Evolutionary conservation across 2,888 invertebrate species (phyloP).

Genomic region (Acleris emargana): DNA sequence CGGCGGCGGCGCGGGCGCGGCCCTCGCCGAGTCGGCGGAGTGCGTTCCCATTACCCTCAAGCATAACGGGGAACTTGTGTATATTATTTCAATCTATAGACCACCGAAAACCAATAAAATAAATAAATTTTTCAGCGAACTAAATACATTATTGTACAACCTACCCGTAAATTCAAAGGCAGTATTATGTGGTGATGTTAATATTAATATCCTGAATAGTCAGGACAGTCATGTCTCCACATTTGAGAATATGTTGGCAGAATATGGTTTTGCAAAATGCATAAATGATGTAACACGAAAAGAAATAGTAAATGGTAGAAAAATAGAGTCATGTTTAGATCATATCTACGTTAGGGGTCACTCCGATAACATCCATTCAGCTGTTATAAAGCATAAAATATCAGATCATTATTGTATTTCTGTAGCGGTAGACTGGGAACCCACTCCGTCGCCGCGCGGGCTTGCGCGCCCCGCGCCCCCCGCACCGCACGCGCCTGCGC

Average conservation of each 20-base stretch:
- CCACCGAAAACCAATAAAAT: slow-evolving; percentile 17
- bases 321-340: slow-evolving; percentile 31
- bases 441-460: too few relatives aligned
- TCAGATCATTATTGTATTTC: too few relatives aligned
- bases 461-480: too few relatives aligned
- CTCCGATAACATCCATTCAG: slow-evolving; percentile 9
- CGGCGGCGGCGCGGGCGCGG: neutral
- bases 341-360: slow-evolving; percentile 24
- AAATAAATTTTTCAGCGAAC: neutral
- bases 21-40: slow-evolving; percentile 11
- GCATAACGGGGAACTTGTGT: neutral
- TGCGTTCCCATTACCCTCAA: slow-evolving; percentile 15
- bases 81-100: slow-evolving; percentile 21
- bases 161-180: slow-evolving; percentile 5
- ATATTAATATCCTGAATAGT: slow-evolving; percentile 25
- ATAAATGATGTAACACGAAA: slow-evolving; percentile 25
- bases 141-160: slow-evolving; percentile 2
- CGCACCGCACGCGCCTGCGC: too few relatives aligned
- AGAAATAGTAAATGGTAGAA: slow-evolving; percentile 17
- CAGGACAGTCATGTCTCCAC: slow-evolving; percentile 9
- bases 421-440: too few relatives aligned
- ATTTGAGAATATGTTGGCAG: slow-evolving; percentile 30
- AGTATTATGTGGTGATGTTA: slow-evolving; percentile 29
- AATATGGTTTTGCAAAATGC: slow-evolving; percentile 29
- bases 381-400: too few relatives aligned